Percentiles rank a stretch among this genome's conserved stretches.
phyloP scores from a whole-genome alignment of 2,113 vertebrate genomes.

The Thryonomys swinderianus region DNA sequence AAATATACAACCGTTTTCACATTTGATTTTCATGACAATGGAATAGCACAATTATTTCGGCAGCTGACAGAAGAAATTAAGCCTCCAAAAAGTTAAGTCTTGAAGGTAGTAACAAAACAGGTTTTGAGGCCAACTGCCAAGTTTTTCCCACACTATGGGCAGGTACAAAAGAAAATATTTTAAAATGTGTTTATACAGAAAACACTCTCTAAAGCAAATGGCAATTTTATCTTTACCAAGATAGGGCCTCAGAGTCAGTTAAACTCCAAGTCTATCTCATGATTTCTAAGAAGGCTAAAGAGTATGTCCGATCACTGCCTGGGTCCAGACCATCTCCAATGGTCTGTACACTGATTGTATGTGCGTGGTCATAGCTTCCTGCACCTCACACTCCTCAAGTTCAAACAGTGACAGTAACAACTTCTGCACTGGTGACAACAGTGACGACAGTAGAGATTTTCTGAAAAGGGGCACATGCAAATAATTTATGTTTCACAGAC shows the following conservation, averaged over 20 bases:
- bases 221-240: background rate
- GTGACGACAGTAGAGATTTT: background rate
- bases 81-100: background rate
- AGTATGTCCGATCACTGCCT: background rate
- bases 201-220: background rate
- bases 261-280: background rate
- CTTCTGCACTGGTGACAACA: background rate
- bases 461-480: background rate
- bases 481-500: background rate
- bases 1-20: background rate
- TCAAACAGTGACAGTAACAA: background rate
- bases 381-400: background rate
- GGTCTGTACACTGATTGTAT: background rate
- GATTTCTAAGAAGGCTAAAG: background rate
- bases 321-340: background rate
- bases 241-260: background rate
- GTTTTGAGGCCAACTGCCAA: background rate
- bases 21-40: background rate
- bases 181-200: background rate
- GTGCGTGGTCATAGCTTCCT: background rate
- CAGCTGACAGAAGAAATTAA: conserved; percentile 5
- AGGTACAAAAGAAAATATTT: background rate
- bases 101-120: background rate
- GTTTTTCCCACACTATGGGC: background rate
- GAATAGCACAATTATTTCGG: background rate